Base-by-base conservation (phyloP, 2,888 invertebrate species). In the Cataglyphis livida region DNA sequence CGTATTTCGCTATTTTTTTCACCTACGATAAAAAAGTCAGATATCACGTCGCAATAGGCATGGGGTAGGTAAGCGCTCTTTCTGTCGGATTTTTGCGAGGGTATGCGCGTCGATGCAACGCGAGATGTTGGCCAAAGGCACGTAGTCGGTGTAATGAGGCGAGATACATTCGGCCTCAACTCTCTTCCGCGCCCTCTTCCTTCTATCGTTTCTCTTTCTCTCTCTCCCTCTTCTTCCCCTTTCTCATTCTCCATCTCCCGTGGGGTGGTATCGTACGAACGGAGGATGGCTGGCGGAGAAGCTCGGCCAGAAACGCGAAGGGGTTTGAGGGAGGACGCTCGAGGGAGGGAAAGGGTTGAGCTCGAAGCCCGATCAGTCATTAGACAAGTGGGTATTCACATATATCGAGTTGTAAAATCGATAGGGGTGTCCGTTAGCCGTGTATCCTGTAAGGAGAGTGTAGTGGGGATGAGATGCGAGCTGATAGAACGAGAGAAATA, bases 401-500 rank as follows among this genome's bases (percentile, higher is more conserved):
- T 94, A 94, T 94, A 94, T 94, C 94, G 94, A 94, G 93, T 94
- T 94, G 94, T 94, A 94, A 94, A 94, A 94, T 94, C 94, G 94
- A 94, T 94, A 94, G 94, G 94, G 94, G 93, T 94, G 94, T 94
- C 94, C 94, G 93, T 94, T 94, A 92, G 93, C 91, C 92, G 92
- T 92, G 94, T 94, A 94, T 94, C 93, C 94, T 93, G 91, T 93
- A 94, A 94, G 94, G 93, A 93, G 91, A 81, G 87, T 82, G 65
- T 84, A 90, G 91, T 89, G 91, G 92, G 93, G 93, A 92, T 91
- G 93, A 93, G 93, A 93, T 93, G 92, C 92, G 91, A 92, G 91
- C 86, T 83, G 91, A 87, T 88, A 87, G 88, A 86, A 84, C 44
- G 82, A 84, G 81, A 83, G 78, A 76, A 65, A 75, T 35, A 59